Evolutionary conservation across 2,888 invertebrate species (phyloP).

Genomic region (Amaurobius ferox): DNA sequence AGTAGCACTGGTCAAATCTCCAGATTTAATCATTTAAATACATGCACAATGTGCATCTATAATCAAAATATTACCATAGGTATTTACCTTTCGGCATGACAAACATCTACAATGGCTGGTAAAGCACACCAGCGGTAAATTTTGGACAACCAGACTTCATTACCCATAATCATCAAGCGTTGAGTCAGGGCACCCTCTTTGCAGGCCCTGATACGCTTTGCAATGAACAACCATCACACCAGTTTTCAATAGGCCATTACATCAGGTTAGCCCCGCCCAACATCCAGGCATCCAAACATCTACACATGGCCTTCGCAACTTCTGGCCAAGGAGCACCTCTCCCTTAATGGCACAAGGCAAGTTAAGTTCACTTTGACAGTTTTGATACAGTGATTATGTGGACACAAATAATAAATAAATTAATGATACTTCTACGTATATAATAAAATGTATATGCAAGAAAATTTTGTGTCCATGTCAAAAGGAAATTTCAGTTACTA

Average conservation of each 20-base stretch:
- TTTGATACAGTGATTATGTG: slow-evolving; percentile 31
- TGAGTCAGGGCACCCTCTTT: slow-evolving; percentile 21
- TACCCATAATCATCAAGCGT: slow-evolving; percentile 42
- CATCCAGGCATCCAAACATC: slow-evolving; percentile 37
- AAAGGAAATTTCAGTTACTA: no score
- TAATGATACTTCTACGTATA: neutral
- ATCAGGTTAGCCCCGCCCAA: slow-evolving; percentile 32
- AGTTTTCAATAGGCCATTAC: slow-evolving; percentile 53
- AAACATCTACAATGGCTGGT: slow-evolving; percentile 31
- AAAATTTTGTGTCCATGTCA: no score
- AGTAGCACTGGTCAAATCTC: slow-evolving; percentile 3
- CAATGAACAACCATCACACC: slow-evolving; percentile 40
- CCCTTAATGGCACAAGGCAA: slow-evolving; percentile 63
- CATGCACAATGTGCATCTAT: slow-evolving; percentile 26
- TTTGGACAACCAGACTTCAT: slow-evolving; percentile 66
- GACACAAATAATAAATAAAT: slow-evolving; percentile 13
- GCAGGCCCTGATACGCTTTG: neutral
- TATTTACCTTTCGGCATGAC: slow-evolving; percentile 60
- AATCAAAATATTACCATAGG: slow-evolving; percentile 43
- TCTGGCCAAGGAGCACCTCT: slow-evolving; percentile 28
- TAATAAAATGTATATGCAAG: neutral
- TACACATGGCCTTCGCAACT: slow-evolving; percentile 36
- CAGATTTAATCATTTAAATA: neutral
- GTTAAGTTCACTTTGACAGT: slow-evolving; percentile 34
- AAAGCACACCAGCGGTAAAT: slow-evolving; percentile 41